phyloP scores from a whole-genome alignment of 2,888 invertebrate genomes.

The Hoplodrina ambigua region DNA sequence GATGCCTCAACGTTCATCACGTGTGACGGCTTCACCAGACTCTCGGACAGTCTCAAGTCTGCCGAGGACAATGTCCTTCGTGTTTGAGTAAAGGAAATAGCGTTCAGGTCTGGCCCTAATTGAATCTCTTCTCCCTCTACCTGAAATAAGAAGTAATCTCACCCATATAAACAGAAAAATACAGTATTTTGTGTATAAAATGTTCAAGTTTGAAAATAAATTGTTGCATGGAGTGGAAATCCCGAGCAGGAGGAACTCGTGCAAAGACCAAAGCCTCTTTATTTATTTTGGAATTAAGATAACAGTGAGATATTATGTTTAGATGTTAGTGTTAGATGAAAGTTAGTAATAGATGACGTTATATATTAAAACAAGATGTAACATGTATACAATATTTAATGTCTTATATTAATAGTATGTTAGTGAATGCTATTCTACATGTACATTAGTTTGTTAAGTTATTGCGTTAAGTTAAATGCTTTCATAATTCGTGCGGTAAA shows the following conservation, averaged over 20 bases:
- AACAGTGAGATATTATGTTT: constrained; percentile 62
- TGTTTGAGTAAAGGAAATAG: constrained; percentile 88
- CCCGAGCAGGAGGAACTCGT: constrained; percentile 74
- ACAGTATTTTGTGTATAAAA: constrained; percentile 66
- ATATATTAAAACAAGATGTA: constrained; percentile 81
- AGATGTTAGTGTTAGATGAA: constrained; percentile 65
- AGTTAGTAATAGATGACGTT: constrained; percentile 64
- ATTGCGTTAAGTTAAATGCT: constrained; percentile 64
- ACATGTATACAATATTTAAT: constrained; percentile 79
- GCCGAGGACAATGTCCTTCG: constrained; percentile 87
- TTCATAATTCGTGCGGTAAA: constrained; percentile 52
- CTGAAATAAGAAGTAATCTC: constrained; percentile 90
- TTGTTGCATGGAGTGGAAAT: constrained; percentile 66
- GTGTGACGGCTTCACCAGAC: constrained; percentile 85
- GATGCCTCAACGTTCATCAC: constrained; percentile 90
- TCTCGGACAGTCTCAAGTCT: constrained; percentile 87
- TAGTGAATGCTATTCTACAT: constrained; percentile 76
- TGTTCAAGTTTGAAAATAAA: constrained; percentile 54
- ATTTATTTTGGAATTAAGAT: constrained; percentile 81
- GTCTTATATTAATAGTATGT: constrained; percentile 69
- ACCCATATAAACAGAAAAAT: constrained; percentile 87
- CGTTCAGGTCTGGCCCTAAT: constrained; percentile 88
- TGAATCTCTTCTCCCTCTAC: constrained; percentile 89
- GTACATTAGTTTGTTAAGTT: constrained; percentile 72
- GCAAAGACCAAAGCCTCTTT: constrained; percentile 90